Evolutionary conservation across 92 coral and sea anemone species (phyloP).

Genomic region (Phymanthus crucifer): DNA sequence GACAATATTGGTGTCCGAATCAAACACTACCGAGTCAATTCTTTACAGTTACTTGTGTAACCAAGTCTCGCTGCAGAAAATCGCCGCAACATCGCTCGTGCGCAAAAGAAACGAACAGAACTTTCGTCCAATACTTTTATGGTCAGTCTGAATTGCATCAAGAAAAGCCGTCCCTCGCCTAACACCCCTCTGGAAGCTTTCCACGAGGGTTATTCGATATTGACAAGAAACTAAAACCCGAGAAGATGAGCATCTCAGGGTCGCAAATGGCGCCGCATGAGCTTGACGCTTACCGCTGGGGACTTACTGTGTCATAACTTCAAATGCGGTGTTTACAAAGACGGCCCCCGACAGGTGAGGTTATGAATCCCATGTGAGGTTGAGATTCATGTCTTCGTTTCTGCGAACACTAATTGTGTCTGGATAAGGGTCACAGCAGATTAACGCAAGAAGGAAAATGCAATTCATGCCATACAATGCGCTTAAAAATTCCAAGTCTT

Average conservation of each 20-base stretch:
- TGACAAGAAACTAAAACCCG: neutral
- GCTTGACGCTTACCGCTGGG: neutral
- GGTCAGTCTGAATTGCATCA: no score
- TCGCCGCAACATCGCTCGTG: no score
- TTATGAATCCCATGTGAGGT: neutral
- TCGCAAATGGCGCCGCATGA: neutral
- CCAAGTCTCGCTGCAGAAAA: no score
- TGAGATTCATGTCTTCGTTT: neutral
- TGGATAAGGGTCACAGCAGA: neutral
- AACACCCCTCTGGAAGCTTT: neutral
- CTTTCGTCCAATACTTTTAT: no score
- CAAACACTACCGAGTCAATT: no score
- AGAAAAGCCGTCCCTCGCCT: no score
- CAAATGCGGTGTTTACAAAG: slow-evolving; percentile 1
- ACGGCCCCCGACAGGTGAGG: neutral
- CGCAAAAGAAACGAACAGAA: no score
- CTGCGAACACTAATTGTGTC: neutral
- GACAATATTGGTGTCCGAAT: no score
- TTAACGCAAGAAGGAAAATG: neutral
- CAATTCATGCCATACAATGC: no score
- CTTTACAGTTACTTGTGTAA: no score
- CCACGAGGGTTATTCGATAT: neutral
- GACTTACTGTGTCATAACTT: neutral
- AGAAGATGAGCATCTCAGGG: neutral
- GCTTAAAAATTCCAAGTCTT: neutral